Base-by-base conservation (phyloP, 2,113 vertebrate genomes). In the Lampris megalopsis region DNA sequence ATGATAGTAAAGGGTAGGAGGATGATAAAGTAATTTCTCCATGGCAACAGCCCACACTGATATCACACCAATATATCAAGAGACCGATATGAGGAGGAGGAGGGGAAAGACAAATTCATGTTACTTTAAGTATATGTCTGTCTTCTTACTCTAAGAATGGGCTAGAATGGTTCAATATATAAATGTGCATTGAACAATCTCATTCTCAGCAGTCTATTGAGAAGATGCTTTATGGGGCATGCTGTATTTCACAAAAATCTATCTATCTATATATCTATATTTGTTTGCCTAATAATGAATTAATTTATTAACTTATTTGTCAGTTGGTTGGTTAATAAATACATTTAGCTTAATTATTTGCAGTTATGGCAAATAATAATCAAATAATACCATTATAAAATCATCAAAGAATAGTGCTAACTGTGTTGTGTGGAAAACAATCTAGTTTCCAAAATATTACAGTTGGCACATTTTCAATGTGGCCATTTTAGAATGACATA, bases 11-110 rank as follows among this genome's bases (percentile, higher is more conserved):
- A 88, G 83, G 76, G 79, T 88, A 86, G 77, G 79, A 80, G 76
- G 79, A 89, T 91, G 86, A 91, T 88, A 91, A 92, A 90, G 88
- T 91, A 84, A 82, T 8, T 86, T 91, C 93, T 86, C 94, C 88
- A 93, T 93, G 84, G 92, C 87, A 93, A 93, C 91, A 89, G 59
- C 43, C 62, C 71, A 76, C 69, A 64, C 68, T 56, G 66, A 85
- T 69, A 86, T 71, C 76, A 84, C 77, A 86, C 91, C 60, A 87
- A 77, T 57, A 24, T 24, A 24, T 24, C 63, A 82, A 78, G 67
- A 85, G 66, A 24, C 24, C 24, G 0, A 24, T 24, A 24, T 83
- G 68, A 84, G 49, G 80, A 68, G 77, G 59, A 81, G 63, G 65
- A 79, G 71, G 58, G 62, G 78, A 77, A 1, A 63, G 59, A 73